Evolutionary conservation across 2,888 invertebrate species (phyloP).

Genomic region (Entomobrya proxima): DNA sequence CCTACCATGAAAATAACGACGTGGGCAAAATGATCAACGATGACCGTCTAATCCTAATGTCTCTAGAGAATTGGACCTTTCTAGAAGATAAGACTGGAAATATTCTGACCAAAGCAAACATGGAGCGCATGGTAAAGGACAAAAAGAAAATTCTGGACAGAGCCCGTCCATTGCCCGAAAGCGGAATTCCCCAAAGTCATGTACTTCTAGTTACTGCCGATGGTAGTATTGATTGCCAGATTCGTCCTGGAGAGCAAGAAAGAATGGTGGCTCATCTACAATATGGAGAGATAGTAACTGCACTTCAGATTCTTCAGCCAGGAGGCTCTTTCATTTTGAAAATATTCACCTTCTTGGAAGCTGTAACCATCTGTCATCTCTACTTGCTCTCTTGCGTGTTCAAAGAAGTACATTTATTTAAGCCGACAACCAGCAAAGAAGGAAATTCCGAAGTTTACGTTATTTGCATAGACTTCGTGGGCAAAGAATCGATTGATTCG

Average conservation of each 20-base stretch:
- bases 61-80: constrained; percentile 89
- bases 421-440: constrained; percentile 94
- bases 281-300: constrained; percentile 89
- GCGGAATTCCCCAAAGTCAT: too few species aligned
- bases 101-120: constrained; percentile 84
- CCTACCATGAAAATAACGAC: constrained; percentile 92
- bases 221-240: constrained; percentile 93
- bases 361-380: constrained; percentile 86
- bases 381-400: constrained; percentile 89
- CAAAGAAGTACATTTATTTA: constrained; percentile 84
- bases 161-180: background rate
- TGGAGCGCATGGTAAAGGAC: constrained; percentile 81
- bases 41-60: constrained; percentile 89
- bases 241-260: constrained; percentile 91
- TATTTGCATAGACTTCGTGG: constrained; percentile 83
- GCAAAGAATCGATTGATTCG: constrained; percentile 76
- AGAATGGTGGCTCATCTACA: constrained; percentile 86
- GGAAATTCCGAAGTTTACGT: constrained; percentile 97
- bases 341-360: constrained; percentile 93
- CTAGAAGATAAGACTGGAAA: constrained; percentile 91
- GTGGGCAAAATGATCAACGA: constrained; percentile 86
- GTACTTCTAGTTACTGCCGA: constrained; percentile 88
- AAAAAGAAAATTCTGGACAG: constrained; percentile 76
- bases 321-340: constrained; percentile 91
- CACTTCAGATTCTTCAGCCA: constrained; percentile 83